Evolutionary conservation across 1,140 invertebrate species (phyloP).

Genomic region (Cataglyphis hispanica): DNA sequence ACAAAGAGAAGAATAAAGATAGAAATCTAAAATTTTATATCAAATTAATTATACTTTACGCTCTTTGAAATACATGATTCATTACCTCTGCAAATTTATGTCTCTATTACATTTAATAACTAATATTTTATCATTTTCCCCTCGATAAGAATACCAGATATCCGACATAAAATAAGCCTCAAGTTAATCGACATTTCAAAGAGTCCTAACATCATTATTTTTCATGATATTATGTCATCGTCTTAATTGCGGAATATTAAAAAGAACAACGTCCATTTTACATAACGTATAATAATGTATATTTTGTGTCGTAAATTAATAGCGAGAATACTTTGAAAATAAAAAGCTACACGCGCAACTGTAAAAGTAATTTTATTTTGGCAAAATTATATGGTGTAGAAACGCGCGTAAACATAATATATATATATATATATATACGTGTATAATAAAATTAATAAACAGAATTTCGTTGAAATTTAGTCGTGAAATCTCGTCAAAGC

Average conservation of each 20-base stretch:
- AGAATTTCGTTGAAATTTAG: constrained; percentile 31
- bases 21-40: not conserved
- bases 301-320: constrained; percentile 30
- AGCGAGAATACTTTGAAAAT: not conserved
- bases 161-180: not conserved
- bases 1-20: not conserved
- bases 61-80: not conserved
- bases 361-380: not conserved
- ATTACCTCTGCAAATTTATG: not conserved
- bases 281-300: constrained; percentile 42
- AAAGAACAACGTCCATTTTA: not conserved
- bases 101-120: not conserved
- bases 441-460: not conserved
- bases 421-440: not conserved
- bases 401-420: not conserved
- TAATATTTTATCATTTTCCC: not conserved
- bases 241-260: constrained; percentile 21
- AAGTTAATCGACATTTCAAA: not conserved
- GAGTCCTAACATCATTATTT: not conserved
- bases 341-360: too few relatives aligned
- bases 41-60: not conserved
- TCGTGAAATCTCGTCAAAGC: not conserved
- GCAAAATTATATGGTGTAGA: not conserved
- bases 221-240: not conserved
- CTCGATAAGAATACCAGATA: not conserved